Conservation (phyloP, 2,888 invertebrate species). For the Julus scanicus region DNA sequence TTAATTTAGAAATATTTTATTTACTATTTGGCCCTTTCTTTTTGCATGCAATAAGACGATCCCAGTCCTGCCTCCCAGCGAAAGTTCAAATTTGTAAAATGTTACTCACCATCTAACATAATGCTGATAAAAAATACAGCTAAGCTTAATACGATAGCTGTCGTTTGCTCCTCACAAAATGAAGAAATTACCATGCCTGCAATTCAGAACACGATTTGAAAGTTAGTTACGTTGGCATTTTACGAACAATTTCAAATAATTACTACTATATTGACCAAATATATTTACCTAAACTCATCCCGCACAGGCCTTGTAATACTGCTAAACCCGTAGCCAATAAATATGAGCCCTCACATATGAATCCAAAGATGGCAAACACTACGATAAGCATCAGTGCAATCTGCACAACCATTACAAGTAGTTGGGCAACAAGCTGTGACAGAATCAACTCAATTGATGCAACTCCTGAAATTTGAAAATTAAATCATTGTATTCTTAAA, state of each 20-base stretch:
- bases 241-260: neutral
- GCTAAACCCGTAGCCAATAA: constrained; percentile 85
- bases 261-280: too few relatives aligned
- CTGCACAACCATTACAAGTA: constrained; percentile 94
- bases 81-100: neutral
- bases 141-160: constrained; percentile 52
- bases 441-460: constrained; percentile 90
- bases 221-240: neutral
- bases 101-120: constrained; percentile 46
- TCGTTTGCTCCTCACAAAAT: constrained; percentile 48
- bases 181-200: constrained; percentile 50
- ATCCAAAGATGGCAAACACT: constrained; percentile 89
- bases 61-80: too few relatives aligned
- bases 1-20: too few relatives aligned
- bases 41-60: too few relatives aligned
- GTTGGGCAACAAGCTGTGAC: constrained; percentile 93
- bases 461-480: constrained; percentile 73
- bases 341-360: constrained; percentile 89
- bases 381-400: constrained; percentile 89
- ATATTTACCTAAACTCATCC: constrained; percentile 89
- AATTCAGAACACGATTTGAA: neutral
- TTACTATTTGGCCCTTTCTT: too few relatives aligned
- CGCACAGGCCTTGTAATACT: constrained; percentile 89
- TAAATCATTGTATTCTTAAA: neutral
- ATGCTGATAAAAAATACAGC: constrained; percentile 50